These are phyloP conservation scores for Anisognathus igniventris DNA, from an alignment of 2,797 vertebrate genomes.

Conservation along the genomic window DNA sequence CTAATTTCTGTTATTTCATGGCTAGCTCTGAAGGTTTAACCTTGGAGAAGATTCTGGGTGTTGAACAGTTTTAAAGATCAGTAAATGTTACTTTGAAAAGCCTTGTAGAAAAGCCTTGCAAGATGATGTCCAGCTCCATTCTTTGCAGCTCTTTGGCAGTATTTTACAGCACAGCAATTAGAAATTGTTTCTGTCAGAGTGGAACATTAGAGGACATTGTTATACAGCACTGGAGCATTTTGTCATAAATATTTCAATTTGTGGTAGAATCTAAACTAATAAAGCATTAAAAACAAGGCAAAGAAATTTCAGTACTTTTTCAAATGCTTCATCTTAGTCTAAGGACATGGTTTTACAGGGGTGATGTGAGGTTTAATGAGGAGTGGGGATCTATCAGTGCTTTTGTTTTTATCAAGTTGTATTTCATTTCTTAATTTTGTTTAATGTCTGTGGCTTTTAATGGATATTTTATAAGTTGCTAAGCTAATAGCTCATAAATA, in stretches of 20 bases:
- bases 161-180: neutral
- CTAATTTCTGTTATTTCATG: neutral
- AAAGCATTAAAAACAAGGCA: slow-evolving; percentile 11
- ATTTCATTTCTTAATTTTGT: neutral
- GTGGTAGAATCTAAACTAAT: slow-evolving; percentile 27
- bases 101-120: neutral
- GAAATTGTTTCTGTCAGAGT: neutral
- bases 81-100: neutral
- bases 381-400: neutral
- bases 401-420: neutral
- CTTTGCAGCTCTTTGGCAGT: neutral
- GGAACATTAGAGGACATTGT: neutral
- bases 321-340: neutral
- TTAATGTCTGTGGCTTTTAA: neutral
- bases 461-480: neutral
- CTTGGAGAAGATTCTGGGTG: neutral
- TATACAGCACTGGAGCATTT: slow-evolving; percentile 5
- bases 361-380: neutral
- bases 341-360: neutral
- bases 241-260: slow-evolving; percentile 49
- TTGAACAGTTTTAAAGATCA: neutral
- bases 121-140: neutral
- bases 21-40: neutral
- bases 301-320: neutral
- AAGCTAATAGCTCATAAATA: neutral